These are phyloP conservation scores for Drosophila gunungcola DNA, from an alignment of 1,140 invertebrate species.

Conservation along the genomic window DNA sequence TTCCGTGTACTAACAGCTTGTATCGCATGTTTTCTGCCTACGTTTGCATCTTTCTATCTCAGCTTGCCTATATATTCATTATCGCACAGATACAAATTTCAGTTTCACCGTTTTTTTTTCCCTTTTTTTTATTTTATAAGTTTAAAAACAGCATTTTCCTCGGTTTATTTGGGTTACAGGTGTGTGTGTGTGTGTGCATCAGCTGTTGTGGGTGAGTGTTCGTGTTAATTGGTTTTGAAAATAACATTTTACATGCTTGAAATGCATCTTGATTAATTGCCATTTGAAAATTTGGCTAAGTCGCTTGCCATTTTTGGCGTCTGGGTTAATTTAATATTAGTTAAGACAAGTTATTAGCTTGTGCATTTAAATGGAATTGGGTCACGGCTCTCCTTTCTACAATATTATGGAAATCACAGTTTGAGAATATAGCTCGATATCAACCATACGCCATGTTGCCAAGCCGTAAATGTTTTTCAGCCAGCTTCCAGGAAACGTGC, in stretches of 20 bases:
- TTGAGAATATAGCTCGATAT: neutral
- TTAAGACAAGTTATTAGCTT: neutral
- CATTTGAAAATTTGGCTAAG: conserved; percentile 1
- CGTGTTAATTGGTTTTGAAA: conserved; percentile 40
- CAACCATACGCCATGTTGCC: conserved; percentile 19
- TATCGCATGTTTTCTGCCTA: conserved; percentile 20
- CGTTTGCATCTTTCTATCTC: conserved; percentile 13
- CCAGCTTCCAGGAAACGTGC: conserved; percentile 2
- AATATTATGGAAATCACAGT: neutral
- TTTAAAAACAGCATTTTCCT: conserved; percentile 35
- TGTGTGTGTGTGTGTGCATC: conserved; percentile 1
- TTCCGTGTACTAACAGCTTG: conserved; percentile 8
- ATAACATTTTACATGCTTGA: conserved; percentile 25
- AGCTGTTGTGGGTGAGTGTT: conserved; percentile 23
- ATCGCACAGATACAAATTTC: conserved; percentile 34
- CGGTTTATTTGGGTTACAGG: conserved; percentile 20
- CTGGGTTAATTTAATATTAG: neutral
- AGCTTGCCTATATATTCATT: conserved; percentile 10
- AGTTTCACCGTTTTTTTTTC: conserved; percentile 4
- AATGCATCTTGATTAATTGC: conserved; percentile 33
- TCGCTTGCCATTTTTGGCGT: neutral
- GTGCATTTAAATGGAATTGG: neutral
- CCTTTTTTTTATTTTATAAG: conserved; percentile 18
- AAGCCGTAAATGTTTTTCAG: neutral
- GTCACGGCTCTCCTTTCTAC: neutral